phyloP scores from a whole-genome alignment of 2,113 vertebrate genomes.

The Nothoprocta perdicaria region DNA sequence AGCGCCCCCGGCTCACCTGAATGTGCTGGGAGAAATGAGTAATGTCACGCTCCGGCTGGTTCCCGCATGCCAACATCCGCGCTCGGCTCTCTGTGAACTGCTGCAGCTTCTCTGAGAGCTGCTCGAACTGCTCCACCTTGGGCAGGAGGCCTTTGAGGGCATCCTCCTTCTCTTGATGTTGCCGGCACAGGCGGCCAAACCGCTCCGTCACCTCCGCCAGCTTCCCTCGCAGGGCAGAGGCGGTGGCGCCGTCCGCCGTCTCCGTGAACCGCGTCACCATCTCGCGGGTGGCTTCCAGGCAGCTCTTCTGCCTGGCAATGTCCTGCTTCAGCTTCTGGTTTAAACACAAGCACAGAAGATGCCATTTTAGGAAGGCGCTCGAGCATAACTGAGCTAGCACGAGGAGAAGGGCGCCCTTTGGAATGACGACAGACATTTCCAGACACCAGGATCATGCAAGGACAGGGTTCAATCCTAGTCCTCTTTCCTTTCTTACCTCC shows the following conservation, averaged over 20 bases:
- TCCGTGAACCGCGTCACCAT: constrained; percentile 87
- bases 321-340: constrained; percentile 94
- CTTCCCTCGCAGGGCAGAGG: constrained; percentile 83
- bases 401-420: neutral
- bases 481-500: neutral
- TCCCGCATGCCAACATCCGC: constrained; percentile 82
- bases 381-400: neutral
- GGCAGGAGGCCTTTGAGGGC: constrained; percentile 86
- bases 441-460: rapidly evolving
- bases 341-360: neutral
- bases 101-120: constrained; percentile 83
- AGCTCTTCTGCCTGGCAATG: constrained; percentile 90
- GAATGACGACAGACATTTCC: neutral
- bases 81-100: constrained; percentile 84
- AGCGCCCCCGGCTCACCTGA: constrained; percentile 79
- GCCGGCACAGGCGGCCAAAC: constrained; percentile 81
- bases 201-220: constrained; percentile 80
- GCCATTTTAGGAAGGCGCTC: neutral
- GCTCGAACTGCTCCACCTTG: constrained; percentile 89
- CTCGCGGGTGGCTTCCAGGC: constrained; percentile 89
- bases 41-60: constrained; percentile 88
- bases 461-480: rapidly evolving
- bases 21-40: constrained; percentile 89
- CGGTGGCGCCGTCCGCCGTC: constrained; percentile 83
- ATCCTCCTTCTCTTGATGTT: constrained; percentile 83